Percentiles rank a stretch among this genome's conserved stretches.
These are phyloP conservation scores for Himalopsyche tibetana DNA, from an alignment of 2,888 invertebrate genomes.

Conservation along the genomic window DNA sequence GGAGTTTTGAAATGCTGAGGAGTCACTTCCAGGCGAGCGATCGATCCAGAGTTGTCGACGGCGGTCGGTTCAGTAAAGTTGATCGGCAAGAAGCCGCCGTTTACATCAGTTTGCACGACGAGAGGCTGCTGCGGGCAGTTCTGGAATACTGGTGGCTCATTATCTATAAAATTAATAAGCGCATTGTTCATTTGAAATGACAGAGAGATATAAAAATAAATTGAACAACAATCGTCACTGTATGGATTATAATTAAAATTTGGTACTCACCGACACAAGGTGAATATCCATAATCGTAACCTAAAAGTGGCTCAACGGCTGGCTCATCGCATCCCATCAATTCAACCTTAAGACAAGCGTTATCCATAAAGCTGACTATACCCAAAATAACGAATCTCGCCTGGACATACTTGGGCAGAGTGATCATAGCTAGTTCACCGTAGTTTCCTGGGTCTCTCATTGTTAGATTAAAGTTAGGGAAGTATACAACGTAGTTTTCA, in stretches of 20 bases:
- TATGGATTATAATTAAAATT: neutral
- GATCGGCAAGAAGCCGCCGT: conserved; percentile 92
- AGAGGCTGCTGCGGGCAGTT: conserved; percentile 97
- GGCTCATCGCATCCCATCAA: conserved; percentile 97
- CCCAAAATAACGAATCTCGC: conserved; percentile 96
- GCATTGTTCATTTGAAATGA: neutral
- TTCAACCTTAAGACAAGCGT: conserved; percentile 97
- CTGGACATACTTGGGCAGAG: conserved; percentile 93
- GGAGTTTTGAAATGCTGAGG: conserved; percentile 95
- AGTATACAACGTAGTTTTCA: conserved; percentile 97
- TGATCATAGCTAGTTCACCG: conserved; percentile 97
- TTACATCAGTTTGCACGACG: conserved; percentile 90
- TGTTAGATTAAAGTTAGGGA: conserved; percentile 96
- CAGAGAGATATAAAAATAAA: too few relatives aligned
- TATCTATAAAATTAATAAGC: conserved; percentile 78
- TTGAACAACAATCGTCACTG: too few relatives aligned
- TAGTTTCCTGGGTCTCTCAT: conserved; percentile 98
- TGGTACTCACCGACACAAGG: conserved; percentile 87
- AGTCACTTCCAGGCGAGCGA: conserved; percentile 93
- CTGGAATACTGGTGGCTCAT: conserved; percentile 97
- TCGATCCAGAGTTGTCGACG: conserved; percentile 96
- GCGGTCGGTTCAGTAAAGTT: conserved; percentile 96
- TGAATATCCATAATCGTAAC: conserved; percentile 95
- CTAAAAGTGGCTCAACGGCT: conserved; percentile 86
- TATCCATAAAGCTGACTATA: conserved; percentile 97